These are phyloP conservation scores for Bicyclus anynana DNA, from an alignment of 1,140 invertebrate genomes.

Conservation along the genomic window DNA sequence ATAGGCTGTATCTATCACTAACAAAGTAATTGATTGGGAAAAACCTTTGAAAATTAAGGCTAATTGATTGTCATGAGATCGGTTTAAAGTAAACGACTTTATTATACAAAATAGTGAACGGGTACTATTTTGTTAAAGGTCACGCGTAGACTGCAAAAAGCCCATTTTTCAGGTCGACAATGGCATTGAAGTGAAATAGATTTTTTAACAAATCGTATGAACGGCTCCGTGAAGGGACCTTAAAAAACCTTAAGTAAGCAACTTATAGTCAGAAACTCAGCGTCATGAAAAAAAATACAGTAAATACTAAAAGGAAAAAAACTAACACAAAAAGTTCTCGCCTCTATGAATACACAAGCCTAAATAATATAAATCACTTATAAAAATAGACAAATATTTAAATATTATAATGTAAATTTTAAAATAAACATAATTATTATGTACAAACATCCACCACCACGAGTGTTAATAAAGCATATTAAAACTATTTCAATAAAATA, in stretches of 20 bases:
- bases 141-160: slow-evolving; percentile 42
- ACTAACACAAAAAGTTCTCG: slow-evolving; percentile 28
- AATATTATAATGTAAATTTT: slow-evolving; percentile 30
- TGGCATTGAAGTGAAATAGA: slow-evolving; percentile 48
- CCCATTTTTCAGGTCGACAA: slow-evolving; percentile 44
- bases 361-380: slow-evolving; percentile 22
- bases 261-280: not conserved
- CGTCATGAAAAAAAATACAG: not conserved
- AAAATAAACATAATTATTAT: slow-evolving; percentile 38
- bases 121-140: slow-evolving; percentile 37
- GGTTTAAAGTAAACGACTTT: slow-evolving; percentile 16
- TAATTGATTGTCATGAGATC: slow-evolving; percentile 8
- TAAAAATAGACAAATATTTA: slow-evolving; percentile 27
- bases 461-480: slow-evolving; percentile 56
- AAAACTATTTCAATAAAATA: slow-evolving; percentile 29
- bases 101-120: slow-evolving; percentile 45
- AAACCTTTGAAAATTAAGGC: slow-evolving; percentile 1
- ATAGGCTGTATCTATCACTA: not conserved
- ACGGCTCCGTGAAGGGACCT: slow-evolving; percentile 28
- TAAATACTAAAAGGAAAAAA: not conserved
- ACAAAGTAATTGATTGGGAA: not conserved
- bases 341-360: slow-evolving; percentile 62
- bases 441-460: slow-evolving; percentile 58
- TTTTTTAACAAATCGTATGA: slow-evolving; percentile 26
- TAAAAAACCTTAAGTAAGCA: slow-evolving; percentile 5